A percentile compares a stretch with the other conserved stretches of the same genome.
Conservation (phyloP, 2,797 vertebrate species). For the Hyperoplus lanceolatus region DNA sequence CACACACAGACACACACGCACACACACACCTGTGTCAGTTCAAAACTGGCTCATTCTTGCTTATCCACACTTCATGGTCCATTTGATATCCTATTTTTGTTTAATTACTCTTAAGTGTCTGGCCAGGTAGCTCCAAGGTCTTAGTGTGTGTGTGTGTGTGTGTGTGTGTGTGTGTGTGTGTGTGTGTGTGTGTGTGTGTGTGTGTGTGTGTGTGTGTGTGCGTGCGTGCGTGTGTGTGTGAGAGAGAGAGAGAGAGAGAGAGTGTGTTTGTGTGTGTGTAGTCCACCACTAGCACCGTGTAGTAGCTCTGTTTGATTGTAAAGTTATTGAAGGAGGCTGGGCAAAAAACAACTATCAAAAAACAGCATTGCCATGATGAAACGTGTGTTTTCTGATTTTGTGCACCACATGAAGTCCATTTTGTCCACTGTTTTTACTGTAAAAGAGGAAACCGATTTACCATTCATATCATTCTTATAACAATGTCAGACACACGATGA, state of each 20-base stretch:
- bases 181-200: conserved; percentile 14
- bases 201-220: background rate
- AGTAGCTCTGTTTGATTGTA: background rate
- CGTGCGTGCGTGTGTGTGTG: background rate
- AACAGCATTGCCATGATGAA: background rate
- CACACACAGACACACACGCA: conserved; percentile 17
- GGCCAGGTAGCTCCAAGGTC: conserved; percentile 45
- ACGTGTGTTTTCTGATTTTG: background rate
- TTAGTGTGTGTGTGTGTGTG: background rate
- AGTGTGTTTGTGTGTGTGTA: background rate
- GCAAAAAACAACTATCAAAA: background rate
- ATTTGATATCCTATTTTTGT: conserved; percentile 72
- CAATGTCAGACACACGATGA: background rate
- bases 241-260: background rate
- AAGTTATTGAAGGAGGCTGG: background rate
- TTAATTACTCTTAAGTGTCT: conserved; percentile 68
- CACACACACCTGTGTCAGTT: conserved; percentile 1
- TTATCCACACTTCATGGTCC: conserved; percentile 58
- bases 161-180: background rate
- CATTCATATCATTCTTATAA: background rate
- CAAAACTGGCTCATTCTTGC: conserved; percentile 31
- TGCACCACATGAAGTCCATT: background rate
- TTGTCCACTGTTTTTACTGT: background rate
- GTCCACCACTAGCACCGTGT: background rate
- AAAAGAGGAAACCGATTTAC: too few species aligned